Base-by-base conservation (phyloP, 2,888 invertebrate genomes). In the Synergus gifuensis region DNA sequence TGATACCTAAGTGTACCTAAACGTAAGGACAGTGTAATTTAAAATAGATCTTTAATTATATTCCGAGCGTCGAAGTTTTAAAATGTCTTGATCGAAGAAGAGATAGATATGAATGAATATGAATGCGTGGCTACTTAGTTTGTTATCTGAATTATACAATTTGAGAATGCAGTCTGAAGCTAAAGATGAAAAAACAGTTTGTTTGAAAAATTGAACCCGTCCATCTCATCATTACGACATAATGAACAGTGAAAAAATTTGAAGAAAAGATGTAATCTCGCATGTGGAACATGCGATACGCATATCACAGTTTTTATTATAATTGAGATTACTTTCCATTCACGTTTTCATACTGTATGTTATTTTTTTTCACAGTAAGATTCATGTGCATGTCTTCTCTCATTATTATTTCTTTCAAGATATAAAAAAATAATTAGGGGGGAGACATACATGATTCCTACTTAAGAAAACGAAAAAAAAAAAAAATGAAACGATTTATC, bases 1-100 rank as follows among this genome's bases (percentile, higher is more conserved):
- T 86, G 88, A 90, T 91, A 91, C 89, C 88, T 91, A 91, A 91
- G 89, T 91, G 92, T 91, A 92, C 87, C 87, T 91, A 91, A 86
- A 87, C 81, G 22, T 91, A 89, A 91, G 89, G 87, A 87, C 86
- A 86, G 18, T 67, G 44, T 67, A 67, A 22, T 46, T 44, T 63
- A 67, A 44, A 44, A 67, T 67, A 44, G 42, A 67, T 44, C 11
- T 22, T 67, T 67, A 67, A 67, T 18, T 69, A 80, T 42, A 69
- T 60, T 18, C 44, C 44, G 12, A 67, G 63, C 54, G 18, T 77
- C 49, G 73, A 77, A 58, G 64, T 76, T 16, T 73, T 79, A 42
- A 78, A 62, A 73, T 49, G 18, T 36, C 46, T 46, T n/a, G 54
- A 73, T 46, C 3, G 18, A 22, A 18, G 42, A 77, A 44, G 60